Evolutionary conservation across 2,113 vertebrate genomes (phyloP), one percentile per base, ranked within the genome.

Genomic region (Carettochelys insculpta): DNA sequence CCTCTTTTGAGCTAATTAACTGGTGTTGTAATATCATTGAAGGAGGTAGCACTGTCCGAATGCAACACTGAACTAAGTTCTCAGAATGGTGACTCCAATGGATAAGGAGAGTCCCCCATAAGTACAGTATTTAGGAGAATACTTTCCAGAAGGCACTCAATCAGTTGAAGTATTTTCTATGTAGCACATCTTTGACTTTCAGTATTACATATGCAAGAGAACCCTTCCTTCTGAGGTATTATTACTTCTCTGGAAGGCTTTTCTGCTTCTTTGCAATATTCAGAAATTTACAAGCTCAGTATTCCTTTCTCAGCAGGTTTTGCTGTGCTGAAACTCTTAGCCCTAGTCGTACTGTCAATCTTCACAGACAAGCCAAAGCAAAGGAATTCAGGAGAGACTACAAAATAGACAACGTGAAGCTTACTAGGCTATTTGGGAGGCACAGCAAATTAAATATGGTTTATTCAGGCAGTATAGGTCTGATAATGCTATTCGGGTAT

Each of bases 401-500:
- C 89, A 77, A 91, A 86, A 82, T 0, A 89, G 82, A 61, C 75
- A 89, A 82, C 25, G 58, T 78, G 85, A 48, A 92, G 78, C 90
- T 96, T 95, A 93, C 61, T 81, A 91, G 90, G 86, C 41, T 87
- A 91, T 93, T 61, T 82, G 95, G 80, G 68, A 43, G 92, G 92
- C 82, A 89, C 81, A 91, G 82, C 77, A 81, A 92, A 91, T 94
- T 90, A 88, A 95, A 91, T 83, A 95, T 92, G 80, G 89, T 96
- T 96, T 94, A 91, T 96, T 96, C 93, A 96, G 88, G 43, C 52
- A 81, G 41, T 58, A 53, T 71, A 56, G 31, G 20, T 38, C 80
- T 80, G 48, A 50, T 68, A 94, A 92, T 89, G 80, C 83, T 96
- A 89, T 88, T 85, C 51, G 80, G 47, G n/a, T 78, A 52, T 80